A percentile compares a stretch with the other conserved stretches of the same genome.
Conservation (phyloP, 1,140 invertebrate genomes). For the Drosophila rufa region DNA sequence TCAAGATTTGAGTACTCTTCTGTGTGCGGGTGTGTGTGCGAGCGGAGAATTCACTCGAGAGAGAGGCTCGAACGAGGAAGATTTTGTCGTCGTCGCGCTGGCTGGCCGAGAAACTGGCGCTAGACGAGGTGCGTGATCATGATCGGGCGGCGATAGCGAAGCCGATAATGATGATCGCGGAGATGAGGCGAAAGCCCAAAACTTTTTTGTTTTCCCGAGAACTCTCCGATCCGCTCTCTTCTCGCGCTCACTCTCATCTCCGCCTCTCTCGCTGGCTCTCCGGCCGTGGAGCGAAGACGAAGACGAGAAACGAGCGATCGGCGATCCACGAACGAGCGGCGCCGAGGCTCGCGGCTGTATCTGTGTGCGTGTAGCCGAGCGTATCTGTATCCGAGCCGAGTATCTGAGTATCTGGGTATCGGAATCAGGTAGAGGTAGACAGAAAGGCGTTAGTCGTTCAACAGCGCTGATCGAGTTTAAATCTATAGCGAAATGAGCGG, state of each 20-base stretch:
- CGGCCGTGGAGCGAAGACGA: neutral
- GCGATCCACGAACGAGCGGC: slow-evolving; percentile 10
- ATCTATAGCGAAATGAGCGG: slow-evolving; percentile 66
- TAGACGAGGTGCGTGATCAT: slow-evolving; percentile 47
- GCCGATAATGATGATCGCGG: slow-evolving; percentile 38
- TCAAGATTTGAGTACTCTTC: slow-evolving; percentile 4
- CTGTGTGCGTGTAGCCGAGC: slow-evolving; percentile 21
- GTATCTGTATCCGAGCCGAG: slow-evolving; percentile 41
- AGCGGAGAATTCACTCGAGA: slow-evolving; percentile 24
- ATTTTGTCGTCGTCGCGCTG: slow-evolving; percentile 45
- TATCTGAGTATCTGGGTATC: slow-evolving; percentile 66
- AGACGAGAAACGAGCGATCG: slow-evolving; percentile 19
- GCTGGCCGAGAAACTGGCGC: slow-evolving; percentile 54
- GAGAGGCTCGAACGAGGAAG: slow-evolving; percentile 35
- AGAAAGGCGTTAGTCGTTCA: slow-evolving; percentile 85
- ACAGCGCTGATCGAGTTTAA: slow-evolving; percentile 85
- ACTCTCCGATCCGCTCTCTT: slow-evolving; percentile 9
- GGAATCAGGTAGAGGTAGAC: slow-evolving; percentile 85
- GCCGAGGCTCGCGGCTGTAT: slow-evolving; percentile 14
- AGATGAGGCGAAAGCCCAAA: slow-evolving; percentile 44
- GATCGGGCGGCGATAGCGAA: slow-evolving; percentile 33
- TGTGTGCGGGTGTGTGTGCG: neutral
- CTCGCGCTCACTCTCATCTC: neutral
- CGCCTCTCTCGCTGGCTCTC: slow-evolving; percentile 11
- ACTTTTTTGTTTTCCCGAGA: slow-evolving; percentile 13